These are phyloP conservation scores for Ectemnius cavifrons DNA, from an alignment of 2,888 invertebrate species.

Conservation along the genomic window DNA sequence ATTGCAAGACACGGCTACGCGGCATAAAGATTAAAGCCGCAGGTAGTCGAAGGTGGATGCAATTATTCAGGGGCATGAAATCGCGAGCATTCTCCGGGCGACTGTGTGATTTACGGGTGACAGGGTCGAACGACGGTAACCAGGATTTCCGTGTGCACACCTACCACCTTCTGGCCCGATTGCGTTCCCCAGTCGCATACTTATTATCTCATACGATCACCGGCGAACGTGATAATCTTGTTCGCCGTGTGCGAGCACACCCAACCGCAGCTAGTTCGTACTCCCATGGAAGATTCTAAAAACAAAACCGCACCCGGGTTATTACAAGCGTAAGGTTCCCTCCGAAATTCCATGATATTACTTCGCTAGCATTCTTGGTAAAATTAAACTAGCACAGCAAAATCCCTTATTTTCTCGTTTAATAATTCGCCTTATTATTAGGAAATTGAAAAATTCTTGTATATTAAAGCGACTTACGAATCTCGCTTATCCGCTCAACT, in stretches of 20 bases:
- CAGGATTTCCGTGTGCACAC: slow-evolving; percentile 50
- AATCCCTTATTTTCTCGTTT: too few species aligned
- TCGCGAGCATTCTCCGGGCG: slow-evolving; percentile 53
- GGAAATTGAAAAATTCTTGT: too few species aligned
- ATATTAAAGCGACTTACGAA: too few species aligned
- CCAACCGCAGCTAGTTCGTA: slow-evolving; percentile 20
- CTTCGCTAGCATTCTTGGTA: too few species aligned
- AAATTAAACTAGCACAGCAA: too few species aligned
- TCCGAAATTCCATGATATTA: neutral
- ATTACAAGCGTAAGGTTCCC: too few species aligned
- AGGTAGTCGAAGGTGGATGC: slow-evolving; percentile 54
- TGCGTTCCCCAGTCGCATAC: slow-evolving; percentile 24
- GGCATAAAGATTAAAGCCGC: slow-evolving; percentile 53
- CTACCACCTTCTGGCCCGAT: too few species aligned
- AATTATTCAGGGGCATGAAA: slow-evolving; percentile 60
- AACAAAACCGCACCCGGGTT: neutral
- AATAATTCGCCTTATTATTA: too few species aligned
- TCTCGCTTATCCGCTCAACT: too few species aligned
- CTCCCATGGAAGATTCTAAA: neutral
- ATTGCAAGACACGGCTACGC: too few species aligned
- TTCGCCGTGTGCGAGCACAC: slow-evolving; percentile 26
- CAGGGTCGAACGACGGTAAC: slow-evolving; percentile 54
- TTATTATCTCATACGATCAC: slow-evolving; percentile 46
- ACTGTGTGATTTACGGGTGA: slow-evolving; percentile 54
- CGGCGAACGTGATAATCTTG: slow-evolving; percentile 49